Conservation (phyloP, 2,113 vertebrate genomes). For the Gadus macrocephalus region DNA sequence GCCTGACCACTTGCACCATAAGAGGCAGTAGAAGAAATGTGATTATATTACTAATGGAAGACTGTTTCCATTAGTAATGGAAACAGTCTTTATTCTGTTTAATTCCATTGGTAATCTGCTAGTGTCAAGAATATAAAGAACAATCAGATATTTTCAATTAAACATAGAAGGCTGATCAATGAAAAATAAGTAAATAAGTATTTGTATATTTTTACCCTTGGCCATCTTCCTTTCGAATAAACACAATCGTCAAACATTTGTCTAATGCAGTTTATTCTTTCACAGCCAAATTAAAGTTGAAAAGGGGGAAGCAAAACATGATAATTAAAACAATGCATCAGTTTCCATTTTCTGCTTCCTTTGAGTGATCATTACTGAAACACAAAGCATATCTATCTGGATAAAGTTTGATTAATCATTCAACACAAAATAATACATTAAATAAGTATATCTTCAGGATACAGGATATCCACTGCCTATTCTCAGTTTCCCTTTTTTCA, state of each 20-base stretch:
- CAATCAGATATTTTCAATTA: no score
- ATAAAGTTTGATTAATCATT: slow-evolving; percentile 90
- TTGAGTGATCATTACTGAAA: slow-evolving; percentile 79
- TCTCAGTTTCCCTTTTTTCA: slow-evolving; percentile 60
- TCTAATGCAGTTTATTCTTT: slow-evolving; percentile 92
- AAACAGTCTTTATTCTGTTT: no score
- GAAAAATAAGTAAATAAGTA: no score
- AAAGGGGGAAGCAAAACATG: slow-evolving; percentile 39
- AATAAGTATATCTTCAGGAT: slow-evolving; percentile 91
- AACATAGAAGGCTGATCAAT: not conserved
- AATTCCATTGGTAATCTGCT: no score
- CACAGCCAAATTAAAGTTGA: slow-evolving; percentile 82
- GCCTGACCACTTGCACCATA: no score
- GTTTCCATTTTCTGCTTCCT: slow-evolving; percentile 48
- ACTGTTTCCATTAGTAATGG: no score
- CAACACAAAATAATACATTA: slow-evolving; percentile 88
- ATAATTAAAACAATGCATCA: slow-evolving; percentile 71
- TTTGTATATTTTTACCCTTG: no score
- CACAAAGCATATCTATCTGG: slow-evolving; percentile 84
- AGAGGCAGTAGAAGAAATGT: no score
- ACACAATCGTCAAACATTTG: slow-evolving; percentile 54
- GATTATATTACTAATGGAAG: no score
- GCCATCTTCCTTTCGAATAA: slow-evolving; percentile 21
- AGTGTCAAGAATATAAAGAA: no score
- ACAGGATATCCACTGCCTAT: slow-evolving; percentile 82